These are phyloP conservation scores for Adineta ricciae DNA, from an alignment of 2,888 invertebrate genomes.

Conservation along the genomic window DNA sequence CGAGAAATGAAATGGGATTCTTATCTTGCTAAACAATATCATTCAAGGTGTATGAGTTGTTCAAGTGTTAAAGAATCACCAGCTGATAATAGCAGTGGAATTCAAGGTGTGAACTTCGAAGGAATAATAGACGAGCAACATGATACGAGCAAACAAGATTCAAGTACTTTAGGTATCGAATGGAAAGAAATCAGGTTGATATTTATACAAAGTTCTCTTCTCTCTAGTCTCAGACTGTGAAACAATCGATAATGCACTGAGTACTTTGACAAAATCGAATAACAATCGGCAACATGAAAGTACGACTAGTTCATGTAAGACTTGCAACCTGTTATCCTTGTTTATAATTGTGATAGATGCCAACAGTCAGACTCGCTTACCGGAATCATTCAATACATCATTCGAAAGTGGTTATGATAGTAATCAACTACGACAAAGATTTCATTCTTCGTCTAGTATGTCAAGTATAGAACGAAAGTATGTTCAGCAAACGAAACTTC, in stretches of 20 bases:
- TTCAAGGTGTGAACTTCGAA: background rate
- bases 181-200: no score
- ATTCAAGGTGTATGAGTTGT: background rate
- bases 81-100: background rate
- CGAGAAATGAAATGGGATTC: background rate
- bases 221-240: background rate
- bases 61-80: background rate
- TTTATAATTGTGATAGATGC: background rate
- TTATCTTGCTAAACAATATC: background rate
- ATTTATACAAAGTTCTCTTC: background rate
- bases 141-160: background rate
- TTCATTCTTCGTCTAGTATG: background rate
- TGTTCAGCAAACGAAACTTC: background rate
- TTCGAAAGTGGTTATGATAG: background rate
- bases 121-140: background rate
- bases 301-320: background rate
- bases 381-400: background rate
- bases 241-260: background rate
- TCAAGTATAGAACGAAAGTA: background rate
- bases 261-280: background rate
- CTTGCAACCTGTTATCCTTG: background rate
- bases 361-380: background rate
- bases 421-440: background rate
- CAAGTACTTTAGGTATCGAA: background rate
- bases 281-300: background rate